A percentile compares a stretch with the other conserved stretches of the same genome.
These are phyloP conservation scores for Metallyticus violacea DNA, from an alignment of 2,888 invertebrate species.

Conservation along the genomic window DNA sequence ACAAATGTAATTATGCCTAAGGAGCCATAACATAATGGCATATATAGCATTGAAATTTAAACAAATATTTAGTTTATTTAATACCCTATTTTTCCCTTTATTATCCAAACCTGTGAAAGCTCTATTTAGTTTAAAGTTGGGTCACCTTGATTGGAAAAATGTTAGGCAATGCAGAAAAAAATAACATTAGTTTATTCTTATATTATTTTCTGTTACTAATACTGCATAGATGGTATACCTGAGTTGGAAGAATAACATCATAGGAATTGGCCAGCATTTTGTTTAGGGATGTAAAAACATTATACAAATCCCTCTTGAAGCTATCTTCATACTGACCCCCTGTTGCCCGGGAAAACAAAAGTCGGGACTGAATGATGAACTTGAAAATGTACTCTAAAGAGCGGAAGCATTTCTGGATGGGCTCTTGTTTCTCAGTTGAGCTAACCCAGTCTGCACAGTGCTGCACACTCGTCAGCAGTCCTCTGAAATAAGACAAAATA, in stretches of 20 bases:
- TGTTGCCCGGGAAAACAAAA: constrained; percentile 80
- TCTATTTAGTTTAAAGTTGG: too few species aligned
- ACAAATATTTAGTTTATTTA: too few species aligned
- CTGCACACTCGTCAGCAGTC: constrained; percentile 82
- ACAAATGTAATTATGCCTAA: too few species aligned
- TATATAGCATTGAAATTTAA: too few species aligned
- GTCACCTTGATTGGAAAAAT: too few species aligned
- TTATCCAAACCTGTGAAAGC: too few species aligned
- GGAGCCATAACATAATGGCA: too few species aligned
- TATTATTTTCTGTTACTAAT: too few species aligned
- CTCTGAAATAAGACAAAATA: constrained; percentile 52
- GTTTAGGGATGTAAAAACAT: constrained; percentile 75
- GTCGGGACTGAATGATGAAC: constrained; percentile 83
- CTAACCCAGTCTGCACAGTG: constrained; percentile 86
- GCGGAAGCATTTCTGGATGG: constrained; percentile 85
- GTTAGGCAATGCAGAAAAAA: too few species aligned
- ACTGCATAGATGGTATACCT: constrained; percentile 56
- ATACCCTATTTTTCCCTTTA: too few species aligned
- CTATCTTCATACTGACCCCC: constrained; percentile 87
- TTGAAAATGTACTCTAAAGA: constrained; percentile 91
- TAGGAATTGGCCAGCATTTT: constrained; percentile 69
- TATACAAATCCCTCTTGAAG: constrained; percentile 76
- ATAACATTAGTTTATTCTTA: too few species aligned
- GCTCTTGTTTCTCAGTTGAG: constrained; percentile 83
- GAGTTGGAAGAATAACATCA: constrained; percentile 74